Percentiles rank a stretch among this genome's conserved stretches.
Evolutionary conservation across 2,888 invertebrate genomes (phyloP).

Genomic region (Drosophila dives): DNA sequence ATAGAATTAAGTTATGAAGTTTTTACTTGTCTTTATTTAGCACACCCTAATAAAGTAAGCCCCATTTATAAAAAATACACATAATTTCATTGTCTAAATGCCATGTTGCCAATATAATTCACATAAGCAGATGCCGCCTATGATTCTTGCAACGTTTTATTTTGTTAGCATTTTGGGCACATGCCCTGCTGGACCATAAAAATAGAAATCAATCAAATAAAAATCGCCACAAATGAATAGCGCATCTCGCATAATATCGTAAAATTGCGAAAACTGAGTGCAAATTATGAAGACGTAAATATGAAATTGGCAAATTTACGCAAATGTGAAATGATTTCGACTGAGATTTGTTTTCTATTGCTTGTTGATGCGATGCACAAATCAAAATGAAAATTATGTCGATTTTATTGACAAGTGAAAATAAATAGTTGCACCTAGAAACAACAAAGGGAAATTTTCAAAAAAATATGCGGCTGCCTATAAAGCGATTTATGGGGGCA

Average conservation of each 20-base stretch:
- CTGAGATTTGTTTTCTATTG: conserved; percentile 56
- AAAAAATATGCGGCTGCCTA: conserved; percentile 22
- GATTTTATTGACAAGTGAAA: conserved; percentile 70
- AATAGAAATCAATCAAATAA: conserved; percentile 53
- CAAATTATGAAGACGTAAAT: conserved; percentile 74
- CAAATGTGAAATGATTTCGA: conserved; percentile 48
- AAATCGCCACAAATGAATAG: conserved; percentile 8
- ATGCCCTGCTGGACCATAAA: conserved; percentile 23
- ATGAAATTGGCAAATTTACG: conserved; percentile 47
- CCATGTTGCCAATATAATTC: not conserved
- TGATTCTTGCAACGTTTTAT: not conserved
- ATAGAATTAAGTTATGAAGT: not conserved
- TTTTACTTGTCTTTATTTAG: not conserved
- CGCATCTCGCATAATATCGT: conserved; percentile 32
- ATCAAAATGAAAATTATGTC: conserved; percentile 65
- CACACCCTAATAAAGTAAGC: not conserved
- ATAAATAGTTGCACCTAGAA: conserved; percentile 60
- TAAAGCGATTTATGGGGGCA: conserved; percentile 16
- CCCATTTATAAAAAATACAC: not conserved
- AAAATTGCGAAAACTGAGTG: conserved; percentile 53
- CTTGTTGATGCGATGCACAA: conserved; percentile 54
- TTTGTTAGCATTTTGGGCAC: not conserved
- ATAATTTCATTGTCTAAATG: not conserved
- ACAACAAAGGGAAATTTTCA: conserved; percentile 33
- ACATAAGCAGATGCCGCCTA: not conserved